Percentiles rank a stretch among this genome's conserved stretches.
These are phyloP conservation scores for Popillia japonica DNA, from an alignment of 1,140 invertebrate genomes.

Conservation along the genomic window DNA sequence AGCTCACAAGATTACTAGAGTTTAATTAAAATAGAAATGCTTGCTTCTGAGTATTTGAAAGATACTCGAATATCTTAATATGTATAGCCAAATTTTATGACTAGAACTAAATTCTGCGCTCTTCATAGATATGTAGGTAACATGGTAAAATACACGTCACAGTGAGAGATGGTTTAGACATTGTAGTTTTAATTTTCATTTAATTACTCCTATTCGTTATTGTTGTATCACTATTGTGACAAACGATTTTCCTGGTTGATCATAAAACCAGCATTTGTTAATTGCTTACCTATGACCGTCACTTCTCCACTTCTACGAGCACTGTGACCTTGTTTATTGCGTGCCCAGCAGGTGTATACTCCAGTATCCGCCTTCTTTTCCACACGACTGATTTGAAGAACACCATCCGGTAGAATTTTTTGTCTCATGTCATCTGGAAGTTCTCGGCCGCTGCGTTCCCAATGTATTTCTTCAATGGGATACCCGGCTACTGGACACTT, in stretches of 20 bases:
- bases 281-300: constrained; percentile 74
- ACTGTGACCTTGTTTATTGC: constrained; percentile 78
- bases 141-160: too few species aligned
- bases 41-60: too few species aligned
- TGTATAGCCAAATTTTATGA: too few species aligned
- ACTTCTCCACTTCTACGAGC: constrained; percentile 77
- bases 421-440: constrained; percentile 84
- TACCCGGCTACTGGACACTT: constrained; percentile 88
- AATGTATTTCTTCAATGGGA: constrained; percentile 82
- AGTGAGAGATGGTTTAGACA: too few species aligned
- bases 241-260: neutral
- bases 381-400: constrained; percentile 76
- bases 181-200: too few species aligned
- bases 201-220: too few species aligned
- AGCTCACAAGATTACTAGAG: too few species aligned
- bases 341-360: constrained; percentile 78
- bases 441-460: constrained; percentile 79
- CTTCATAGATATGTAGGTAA: too few species aligned
- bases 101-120: too few species aligned
- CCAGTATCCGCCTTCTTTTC: constrained; percentile 80
- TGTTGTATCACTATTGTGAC: too few species aligned
- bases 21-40: too few species aligned
- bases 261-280: neutral
- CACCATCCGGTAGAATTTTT: constrained; percentile 77
- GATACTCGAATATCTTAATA: too few species aligned